A percentile compares a stretch with the other conserved stretches of the same genome.
These are phyloP conservation scores for Metridium senile DNA, from an alignment of 92 coral and sea anemone species.

Conservation along the genomic window DNA sequence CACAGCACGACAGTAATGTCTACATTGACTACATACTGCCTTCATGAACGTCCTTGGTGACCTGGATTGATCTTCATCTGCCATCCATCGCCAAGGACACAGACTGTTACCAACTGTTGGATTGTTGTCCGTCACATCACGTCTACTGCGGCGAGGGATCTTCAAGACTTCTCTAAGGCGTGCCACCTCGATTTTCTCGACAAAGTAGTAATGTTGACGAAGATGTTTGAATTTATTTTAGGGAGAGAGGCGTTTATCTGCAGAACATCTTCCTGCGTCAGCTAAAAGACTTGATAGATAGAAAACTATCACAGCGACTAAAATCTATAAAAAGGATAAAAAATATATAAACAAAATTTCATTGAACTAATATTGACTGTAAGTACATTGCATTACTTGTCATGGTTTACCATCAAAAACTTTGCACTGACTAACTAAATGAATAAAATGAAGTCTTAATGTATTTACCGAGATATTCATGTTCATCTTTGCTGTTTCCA, in stretches of 20 bases:
- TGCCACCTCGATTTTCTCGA: slow-evolving; percentile 16
- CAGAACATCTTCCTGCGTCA: slow-evolving; percentile 17
- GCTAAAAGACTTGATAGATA: slow-evolving; percentile 4
- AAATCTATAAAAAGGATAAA: slow-evolving; percentile 7
- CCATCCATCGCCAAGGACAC: slow-evolving; percentile 48
- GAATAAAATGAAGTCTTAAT: no score
- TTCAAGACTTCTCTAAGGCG: not conserved
- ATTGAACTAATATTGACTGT: not conserved
- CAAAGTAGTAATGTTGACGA: slow-evolving; percentile 34
- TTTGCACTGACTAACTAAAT: no score
- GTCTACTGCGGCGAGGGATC: slow-evolving; percentile 17
- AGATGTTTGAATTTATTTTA: slow-evolving; percentile 27
- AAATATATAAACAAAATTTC: no score
- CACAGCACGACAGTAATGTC: slow-evolving; percentile 36
- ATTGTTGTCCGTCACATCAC: slow-evolving; percentile 6
- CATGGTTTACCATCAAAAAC: no score
- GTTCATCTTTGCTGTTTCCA: no score
- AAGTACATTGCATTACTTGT: no score
- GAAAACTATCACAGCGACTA: not conserved
- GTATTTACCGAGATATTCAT: no score
- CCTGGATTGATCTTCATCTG: slow-evolving; percentile 34
- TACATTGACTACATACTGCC: slow-evolving; percentile 37
- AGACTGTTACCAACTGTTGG: not conserved
- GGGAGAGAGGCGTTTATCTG: slow-evolving; percentile 12
- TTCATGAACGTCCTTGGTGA: slow-evolving; percentile 27